A percentile compares a stretch with the other conserved stretches of the same genome.
Evolutionary conservation across 2,888 invertebrate species (phyloP).

Genomic region (Drosophila nr. perissopoda): DNA sequence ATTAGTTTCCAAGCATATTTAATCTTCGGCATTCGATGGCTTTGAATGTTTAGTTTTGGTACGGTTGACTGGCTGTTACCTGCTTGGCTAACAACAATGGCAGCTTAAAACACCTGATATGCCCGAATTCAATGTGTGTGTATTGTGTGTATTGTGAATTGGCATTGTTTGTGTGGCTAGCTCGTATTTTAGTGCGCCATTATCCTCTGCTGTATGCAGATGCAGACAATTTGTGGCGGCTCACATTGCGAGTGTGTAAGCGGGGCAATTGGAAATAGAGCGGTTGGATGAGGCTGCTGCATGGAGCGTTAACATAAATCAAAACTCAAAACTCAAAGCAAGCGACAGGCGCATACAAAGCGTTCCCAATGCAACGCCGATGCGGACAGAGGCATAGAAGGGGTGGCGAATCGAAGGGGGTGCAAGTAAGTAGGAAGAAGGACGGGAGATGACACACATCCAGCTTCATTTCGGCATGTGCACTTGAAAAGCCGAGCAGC

Average conservation of each 20-base stretch:
- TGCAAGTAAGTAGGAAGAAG: not conserved
- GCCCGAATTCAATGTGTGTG: conserved; percentile 21
- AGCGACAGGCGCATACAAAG: conserved; percentile 71
- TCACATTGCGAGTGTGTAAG: conserved; percentile 16
- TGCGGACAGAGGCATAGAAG: conserved; percentile 5
- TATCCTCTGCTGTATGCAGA: conserved; percentile 74
- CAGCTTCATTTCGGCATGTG: conserved; percentile 76
- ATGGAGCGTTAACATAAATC: conserved; percentile 71
- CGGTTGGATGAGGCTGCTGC: conserved; percentile 4
- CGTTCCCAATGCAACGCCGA: conserved; percentile 28
- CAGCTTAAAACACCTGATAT: conserved; percentile 46
- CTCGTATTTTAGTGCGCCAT: conserved; percentile 71
- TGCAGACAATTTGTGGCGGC: conserved; percentile 62
- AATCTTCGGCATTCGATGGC: conserved; percentile 12
- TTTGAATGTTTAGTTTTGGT: conserved; percentile 9
- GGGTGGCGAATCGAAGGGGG: no score
- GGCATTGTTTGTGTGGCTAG: conserved; percentile 57
- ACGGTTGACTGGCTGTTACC: conserved; percentile 3
- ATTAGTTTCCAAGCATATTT: conserved; percentile 31
- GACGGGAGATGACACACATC: conserved; percentile 63
- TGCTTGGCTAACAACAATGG: conserved; percentile 46
- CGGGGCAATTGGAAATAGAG: not conserved
- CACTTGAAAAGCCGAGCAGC: conserved; percentile 69
- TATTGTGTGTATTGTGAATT: conserved; percentile 31
- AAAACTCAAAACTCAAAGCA: conserved; percentile 72